A percentile compares a stretch with the other conserved stretches of the same genome.
Evolutionary conservation across 2,113 vertebrate genomes (phyloP).

Genomic region (Hystrix brachyura): DNA sequence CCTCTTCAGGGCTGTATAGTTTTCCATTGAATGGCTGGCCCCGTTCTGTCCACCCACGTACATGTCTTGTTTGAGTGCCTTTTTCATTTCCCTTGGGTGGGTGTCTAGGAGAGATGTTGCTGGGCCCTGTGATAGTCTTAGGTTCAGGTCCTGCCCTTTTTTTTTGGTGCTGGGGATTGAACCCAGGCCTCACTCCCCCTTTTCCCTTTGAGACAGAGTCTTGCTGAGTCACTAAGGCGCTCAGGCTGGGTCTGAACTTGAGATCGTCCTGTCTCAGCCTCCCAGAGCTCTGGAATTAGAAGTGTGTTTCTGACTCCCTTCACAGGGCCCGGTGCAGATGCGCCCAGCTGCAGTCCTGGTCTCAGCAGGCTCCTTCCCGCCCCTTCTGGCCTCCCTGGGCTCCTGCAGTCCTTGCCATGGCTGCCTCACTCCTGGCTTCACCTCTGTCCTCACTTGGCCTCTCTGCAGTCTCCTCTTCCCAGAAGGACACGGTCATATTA

Average conservation of each 20-base stretch:
- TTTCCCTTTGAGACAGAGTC: background rate
- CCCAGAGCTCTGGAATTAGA: background rate
- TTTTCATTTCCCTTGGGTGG: background rate
- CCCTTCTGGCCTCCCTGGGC: background rate
- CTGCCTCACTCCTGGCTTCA: background rate
- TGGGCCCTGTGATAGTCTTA: background rate
- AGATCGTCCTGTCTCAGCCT: background rate
- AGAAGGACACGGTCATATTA: too few species aligned
- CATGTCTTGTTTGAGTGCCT: background rate
- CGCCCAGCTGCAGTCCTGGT: background rate
- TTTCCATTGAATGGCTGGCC: background rate
- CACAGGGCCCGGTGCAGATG: accelerated
- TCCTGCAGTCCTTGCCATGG: background rate
- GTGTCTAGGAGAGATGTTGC: background rate
- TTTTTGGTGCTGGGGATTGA: background rate
- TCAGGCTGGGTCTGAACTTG: background rate
- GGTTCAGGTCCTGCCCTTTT: background rate
- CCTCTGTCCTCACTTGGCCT: background rate
- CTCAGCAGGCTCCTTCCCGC: background rate
- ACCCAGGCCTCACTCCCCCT: background rate
- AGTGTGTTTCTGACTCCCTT: background rate
- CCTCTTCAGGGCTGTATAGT: background rate
- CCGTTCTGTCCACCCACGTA: background rate
- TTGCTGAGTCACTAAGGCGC: background rate
- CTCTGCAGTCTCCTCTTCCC: background rate